Base-by-base conservation (phyloP, 2,888 invertebrate genomes). In the Podabrus alpinus region DNA sequence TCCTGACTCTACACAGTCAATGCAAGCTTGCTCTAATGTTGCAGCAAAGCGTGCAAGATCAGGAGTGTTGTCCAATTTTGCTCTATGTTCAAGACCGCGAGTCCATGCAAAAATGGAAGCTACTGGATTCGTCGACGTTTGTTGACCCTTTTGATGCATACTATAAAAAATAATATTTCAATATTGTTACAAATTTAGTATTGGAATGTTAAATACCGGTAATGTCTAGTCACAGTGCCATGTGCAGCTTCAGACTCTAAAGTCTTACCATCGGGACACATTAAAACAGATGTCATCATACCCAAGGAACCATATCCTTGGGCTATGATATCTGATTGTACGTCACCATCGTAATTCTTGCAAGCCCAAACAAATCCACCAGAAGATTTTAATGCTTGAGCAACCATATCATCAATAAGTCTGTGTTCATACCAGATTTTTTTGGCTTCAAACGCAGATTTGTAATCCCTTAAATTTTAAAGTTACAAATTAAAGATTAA, bases 81-180 rank as follows among this genome's bases (percentile, higher is more conserved):
- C 96, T 79, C 97, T 90, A 85, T 97, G 97, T 69, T 92, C 90
- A 66, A 97, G 89, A 1, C 96, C 96, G 69, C 95, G 88, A 0
- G 96, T 96, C 96, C 96, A 97, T 10, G 96, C 97, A 88, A 94
- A 97, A 83, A 97, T 96, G 61, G 95, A 96, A 13, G 97, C 97
- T 74, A 97, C 93, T 10, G 97, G 96, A 88, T 97, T 97, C 73
- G 97, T 97, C 78, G 95, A 95, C 2, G 97, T 97, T 69, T 92
- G 91, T 83, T 93, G 91, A 72, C 96, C 96, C 88, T 95, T 93
- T 88, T 95, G 95, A 86, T 95, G 95, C 90, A 93, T 91, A 83
- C 96, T 92, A 19, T n/a, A 67, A 15, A 59, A 29, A 24, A 19
- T 19, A 21, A 66, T 10, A 61, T 25, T 66, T 19, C 4, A 62